These are phyloP conservation scores for Tragelaphus scriptus DNA, from an alignment of 2,113 vertebrate species.

Conservation along the genomic window DNA sequence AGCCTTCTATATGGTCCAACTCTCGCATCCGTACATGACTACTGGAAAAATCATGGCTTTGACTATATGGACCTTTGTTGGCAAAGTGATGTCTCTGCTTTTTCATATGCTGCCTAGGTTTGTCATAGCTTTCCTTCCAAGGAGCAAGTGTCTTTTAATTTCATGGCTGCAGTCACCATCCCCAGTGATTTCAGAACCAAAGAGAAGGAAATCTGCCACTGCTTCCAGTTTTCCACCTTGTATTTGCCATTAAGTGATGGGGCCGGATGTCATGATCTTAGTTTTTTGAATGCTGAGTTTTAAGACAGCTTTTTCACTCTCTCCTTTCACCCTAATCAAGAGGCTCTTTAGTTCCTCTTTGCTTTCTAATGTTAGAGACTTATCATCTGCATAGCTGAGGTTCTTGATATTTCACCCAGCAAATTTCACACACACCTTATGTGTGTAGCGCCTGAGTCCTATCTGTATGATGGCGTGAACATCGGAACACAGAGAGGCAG, in stretches of 20 bases:
- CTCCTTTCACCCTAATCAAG: background rate
- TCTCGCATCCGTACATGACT: background rate
- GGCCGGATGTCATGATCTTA: background rate
- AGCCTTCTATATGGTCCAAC: background rate
- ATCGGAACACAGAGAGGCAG: background rate
- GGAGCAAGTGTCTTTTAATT: background rate
- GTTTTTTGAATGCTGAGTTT: background rate
- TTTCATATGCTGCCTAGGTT: background rate
- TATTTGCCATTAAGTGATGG: background rate
- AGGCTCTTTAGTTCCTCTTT: background rate
- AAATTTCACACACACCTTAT: background rate
- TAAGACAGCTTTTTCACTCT: background rate
- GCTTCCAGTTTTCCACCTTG: background rate
- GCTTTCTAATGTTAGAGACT: background rate
- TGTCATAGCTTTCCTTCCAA: rapidly evolving
- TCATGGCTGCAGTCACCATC: background rate
- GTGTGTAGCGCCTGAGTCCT: background rate
- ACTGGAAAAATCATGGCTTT: background rate
- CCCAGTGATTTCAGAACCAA: background rate
- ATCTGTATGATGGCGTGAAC: rapidly evolving
- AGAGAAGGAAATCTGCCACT: background rate
- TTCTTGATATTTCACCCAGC: background rate
- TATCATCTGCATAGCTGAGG: background rate
- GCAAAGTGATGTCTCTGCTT: background rate
- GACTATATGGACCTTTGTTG: background rate